Evolutionary conservation across 92 coral and sea anemone species (phyloP).

Genomic region (Metridium senile): DNA sequence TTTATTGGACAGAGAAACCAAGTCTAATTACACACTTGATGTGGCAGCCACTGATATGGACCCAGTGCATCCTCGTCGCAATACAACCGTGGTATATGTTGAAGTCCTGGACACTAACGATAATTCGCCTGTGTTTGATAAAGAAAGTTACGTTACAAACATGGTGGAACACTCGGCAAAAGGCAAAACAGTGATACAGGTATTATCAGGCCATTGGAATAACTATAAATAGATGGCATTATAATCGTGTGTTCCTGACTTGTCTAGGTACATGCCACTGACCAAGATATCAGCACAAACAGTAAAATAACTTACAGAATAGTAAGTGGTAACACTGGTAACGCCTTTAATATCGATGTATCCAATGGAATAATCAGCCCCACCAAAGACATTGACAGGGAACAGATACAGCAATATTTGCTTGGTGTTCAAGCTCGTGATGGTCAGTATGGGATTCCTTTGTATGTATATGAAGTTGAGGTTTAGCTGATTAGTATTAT

Average conservation of each 20-base stretch:
- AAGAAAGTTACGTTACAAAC: constrained; percentile 58
- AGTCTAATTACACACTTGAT: constrained; percentile 66
- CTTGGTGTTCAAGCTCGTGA: constrained; percentile 91
- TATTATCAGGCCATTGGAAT: neutral
- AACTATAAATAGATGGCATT: neutral
- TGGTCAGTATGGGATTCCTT: constrained; percentile 45
- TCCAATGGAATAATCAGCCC: constrained; percentile 66
- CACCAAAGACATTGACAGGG: constrained; percentile 78
- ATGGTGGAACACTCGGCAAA: constrained; percentile 67
- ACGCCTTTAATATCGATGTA: constrained; percentile 57
- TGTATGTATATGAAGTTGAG: no score
- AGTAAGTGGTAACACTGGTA: constrained; percentile 75
- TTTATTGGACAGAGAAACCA: constrained; percentile 74
- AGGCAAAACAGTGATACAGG: constrained; percentile 70
- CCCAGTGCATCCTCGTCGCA: constrained; percentile 68
- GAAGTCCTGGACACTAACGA: constrained; percentile 83
- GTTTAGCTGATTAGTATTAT: no score
- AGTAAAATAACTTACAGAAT: constrained; percentile 80
- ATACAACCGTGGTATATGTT: constrained; percentile 76
- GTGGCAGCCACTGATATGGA: constrained; percentile 84
- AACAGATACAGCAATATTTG: constrained; percentile 58
- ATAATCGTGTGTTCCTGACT: no score
- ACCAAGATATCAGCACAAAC: constrained; percentile 67
- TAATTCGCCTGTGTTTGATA: constrained; percentile 76
- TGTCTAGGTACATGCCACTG: constrained; percentile 65